Percentiles rank a stretch among this genome's conserved stretches.
Conservation (phyloP, 1,140 invertebrate species). For the Drusus annulatus region DNA sequence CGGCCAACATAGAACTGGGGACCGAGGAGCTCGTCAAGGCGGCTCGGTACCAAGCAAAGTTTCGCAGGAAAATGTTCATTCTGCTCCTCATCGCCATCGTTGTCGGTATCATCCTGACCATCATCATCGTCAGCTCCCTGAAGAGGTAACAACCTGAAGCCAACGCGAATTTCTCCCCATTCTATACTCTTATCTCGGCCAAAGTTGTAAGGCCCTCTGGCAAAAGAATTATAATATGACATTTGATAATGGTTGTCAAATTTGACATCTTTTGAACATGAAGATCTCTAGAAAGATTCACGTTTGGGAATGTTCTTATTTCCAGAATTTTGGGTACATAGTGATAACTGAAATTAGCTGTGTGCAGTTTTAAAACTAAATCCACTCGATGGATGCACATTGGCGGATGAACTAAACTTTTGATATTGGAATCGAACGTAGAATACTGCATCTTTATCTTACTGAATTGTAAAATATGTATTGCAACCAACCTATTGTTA, state of each 20-base stretch:
- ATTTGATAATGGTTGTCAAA: not conserved
- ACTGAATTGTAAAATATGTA: constrained; percentile 34
- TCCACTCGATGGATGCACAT: not conserved
- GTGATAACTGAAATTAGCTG: constrained; percentile 11
- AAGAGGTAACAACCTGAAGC: constrained; percentile 54
- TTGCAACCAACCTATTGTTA: not conserved
- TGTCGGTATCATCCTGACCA: constrained; percentile 77
- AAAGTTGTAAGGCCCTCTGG: constrained; percentile 22
- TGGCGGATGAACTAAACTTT: not conserved
- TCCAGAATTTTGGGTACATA: constrained; percentile 19
- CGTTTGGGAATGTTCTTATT: constrained; percentile 8
- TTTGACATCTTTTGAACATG: not conserved
- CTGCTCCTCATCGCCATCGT: constrained; percentile 76
- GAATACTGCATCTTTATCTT: constrained; percentile 8
- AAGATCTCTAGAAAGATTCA: constrained; percentile 23
- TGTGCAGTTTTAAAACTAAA: not conserved
- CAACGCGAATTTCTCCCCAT: not conserved
- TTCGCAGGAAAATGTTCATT: constrained; percentile 80
- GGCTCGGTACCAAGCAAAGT: constrained; percentile 81
- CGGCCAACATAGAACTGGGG: constrained; percentile 84
- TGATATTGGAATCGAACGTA: constrained; percentile 14
- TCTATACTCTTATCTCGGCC: constrained; percentile 30
- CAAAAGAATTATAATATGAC: not conserved
- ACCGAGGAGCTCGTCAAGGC: constrained; percentile 84
- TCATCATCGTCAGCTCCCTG: constrained; percentile 72